phyloP scores from a whole-genome alignment of 2,113 vertebrate genomes.

The Rafetus swinhoei region DNA sequence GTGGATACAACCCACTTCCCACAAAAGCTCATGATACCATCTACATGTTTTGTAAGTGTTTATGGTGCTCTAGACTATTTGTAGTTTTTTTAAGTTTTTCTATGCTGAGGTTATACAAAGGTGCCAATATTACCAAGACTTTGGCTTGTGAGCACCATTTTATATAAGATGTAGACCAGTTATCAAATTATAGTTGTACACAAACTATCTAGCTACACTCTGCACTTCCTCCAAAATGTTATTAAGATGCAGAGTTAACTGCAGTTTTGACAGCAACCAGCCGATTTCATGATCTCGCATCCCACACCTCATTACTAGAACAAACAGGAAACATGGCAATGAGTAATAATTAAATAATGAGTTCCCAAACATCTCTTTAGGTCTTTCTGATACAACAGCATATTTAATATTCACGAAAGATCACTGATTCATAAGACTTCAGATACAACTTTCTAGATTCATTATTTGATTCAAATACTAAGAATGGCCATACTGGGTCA shows the following conservation, averaged over 20 bases:
- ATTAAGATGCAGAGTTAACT: accelerated
- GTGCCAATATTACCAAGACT: neutral
- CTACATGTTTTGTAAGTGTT: too few relatives aligned
- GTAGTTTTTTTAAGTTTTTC: neutral
- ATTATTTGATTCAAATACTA: neutral
- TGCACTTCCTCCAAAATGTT: neutral
- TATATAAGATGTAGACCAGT: neutral
- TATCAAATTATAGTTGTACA: neutral
- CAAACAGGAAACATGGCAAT: neutral
- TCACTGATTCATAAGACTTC: neutral
- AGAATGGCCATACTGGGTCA: too few relatives aligned
- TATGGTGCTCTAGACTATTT: too few relatives aligned
- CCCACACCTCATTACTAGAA: neutral
- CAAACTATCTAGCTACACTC: neutral
- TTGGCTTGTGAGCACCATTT: neutral
- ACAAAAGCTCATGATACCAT: too few relatives aligned
- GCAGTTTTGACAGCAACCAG: neutral
- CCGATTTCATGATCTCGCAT: neutral
- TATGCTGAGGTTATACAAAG: accelerated
- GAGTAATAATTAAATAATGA: neutral
- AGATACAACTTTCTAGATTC: neutral
- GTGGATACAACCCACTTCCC: too few relatives aligned
- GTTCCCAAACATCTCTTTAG: neutral
- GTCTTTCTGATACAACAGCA: neutral
- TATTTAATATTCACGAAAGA: neutral